Base-by-base conservation (phyloP, 1,140 invertebrate genomes). In the Aphelenchoides besseyi region DNA sequence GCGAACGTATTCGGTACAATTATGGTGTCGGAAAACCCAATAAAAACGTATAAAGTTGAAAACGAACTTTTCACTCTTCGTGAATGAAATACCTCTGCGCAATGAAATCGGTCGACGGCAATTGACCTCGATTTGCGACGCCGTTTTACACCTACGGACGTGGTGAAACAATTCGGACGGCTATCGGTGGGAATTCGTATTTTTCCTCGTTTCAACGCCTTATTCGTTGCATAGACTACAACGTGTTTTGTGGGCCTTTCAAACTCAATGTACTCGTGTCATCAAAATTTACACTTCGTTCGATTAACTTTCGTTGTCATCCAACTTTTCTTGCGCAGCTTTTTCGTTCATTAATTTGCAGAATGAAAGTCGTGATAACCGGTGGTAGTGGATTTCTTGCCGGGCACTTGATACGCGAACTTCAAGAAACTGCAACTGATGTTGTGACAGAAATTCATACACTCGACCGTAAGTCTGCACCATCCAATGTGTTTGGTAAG, bases 381-480 rank as follows among this genome's bases (percentile, higher is more conserved):
- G 73, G 73, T 32, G 73, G 73, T n/a, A 59, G 63, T n/a, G 72
- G 73, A 5, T 74, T 75, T 28, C 1, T 74, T 12, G 73, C 73
- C 37, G 68, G 35, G 0, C 73, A 74, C 57, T 57, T 74, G 9
- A 70, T 74, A 18, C 26, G 32, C 9, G 29, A 37, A 2, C 73
- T 74, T 3, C 67, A 74, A 32, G 67, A 71, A 55, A n/a, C 9
- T 9, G 28, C 33, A 2, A 16, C 28, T 3, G 9, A 71, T 16
- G 30, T 23, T 3, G 41, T 76, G 3, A 69, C 33, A 26, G 74
- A 76, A 70, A 76, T 76, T 23, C 59, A 57, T 18, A 77, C 75
- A 28, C 69, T 76, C 52, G 74, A 76, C 68, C 26, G 74, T 74
- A 35, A 66, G 29, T 29, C 35, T 48, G 57, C 18, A 2, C 63